Conservation (phyloP, 1,140 invertebrate genomes). For the Samia ricini region DNA sequence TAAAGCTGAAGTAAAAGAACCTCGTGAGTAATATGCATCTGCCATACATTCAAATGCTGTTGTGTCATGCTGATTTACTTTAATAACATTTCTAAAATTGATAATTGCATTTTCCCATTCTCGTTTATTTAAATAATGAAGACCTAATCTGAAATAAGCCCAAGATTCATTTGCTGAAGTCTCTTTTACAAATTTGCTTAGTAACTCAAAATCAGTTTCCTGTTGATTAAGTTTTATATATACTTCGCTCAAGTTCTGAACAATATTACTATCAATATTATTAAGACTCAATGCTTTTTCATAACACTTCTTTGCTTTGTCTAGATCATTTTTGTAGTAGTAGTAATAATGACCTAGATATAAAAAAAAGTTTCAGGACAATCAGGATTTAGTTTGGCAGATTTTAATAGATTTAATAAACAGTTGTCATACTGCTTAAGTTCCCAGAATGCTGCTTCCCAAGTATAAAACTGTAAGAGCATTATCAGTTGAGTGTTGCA, state of each 20-base stretch:
- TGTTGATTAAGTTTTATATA: slow-evolving; percentile 84
- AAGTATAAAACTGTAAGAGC: slow-evolving; percentile 80
- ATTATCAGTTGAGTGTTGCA: slow-evolving; percentile 71
- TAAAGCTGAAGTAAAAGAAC: slow-evolving; percentile 90
- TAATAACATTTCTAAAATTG: slow-evolving; percentile 86
- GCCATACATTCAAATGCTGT: slow-evolving; percentile 91
- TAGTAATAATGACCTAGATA: slow-evolving; percentile 88
- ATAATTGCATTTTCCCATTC: slow-evolving; percentile 86
- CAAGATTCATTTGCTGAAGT: slow-evolving; percentile 81
- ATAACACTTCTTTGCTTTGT: slow-evolving; percentile 88
- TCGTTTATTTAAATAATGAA: slow-evolving; percentile 85
- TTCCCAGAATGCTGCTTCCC: slow-evolving; percentile 83
- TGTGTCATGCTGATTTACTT: slow-evolving; percentile 83
- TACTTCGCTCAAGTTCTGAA: slow-evolving; percentile 85
- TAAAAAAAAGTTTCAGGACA: slow-evolving; percentile 85
- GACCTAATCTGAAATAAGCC: slow-evolving; percentile 89
- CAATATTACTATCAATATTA: slow-evolving; percentile 81
- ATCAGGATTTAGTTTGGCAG: slow-evolving; percentile 85
- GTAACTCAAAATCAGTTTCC: slow-evolving; percentile 83
- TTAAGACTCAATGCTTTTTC: slow-evolving; percentile 89
- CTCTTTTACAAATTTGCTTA: slow-evolving; percentile 80
- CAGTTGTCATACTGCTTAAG: slow-evolving; percentile 80
- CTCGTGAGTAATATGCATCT: slow-evolving; percentile 90
- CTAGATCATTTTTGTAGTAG: slow-evolving; percentile 78
- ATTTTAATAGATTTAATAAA: slow-evolving; percentile 83